Evolutionary conservation across 1,140 invertebrate genomes (phyloP).

Genomic region (Drosophila sturtevanti): DNA sequence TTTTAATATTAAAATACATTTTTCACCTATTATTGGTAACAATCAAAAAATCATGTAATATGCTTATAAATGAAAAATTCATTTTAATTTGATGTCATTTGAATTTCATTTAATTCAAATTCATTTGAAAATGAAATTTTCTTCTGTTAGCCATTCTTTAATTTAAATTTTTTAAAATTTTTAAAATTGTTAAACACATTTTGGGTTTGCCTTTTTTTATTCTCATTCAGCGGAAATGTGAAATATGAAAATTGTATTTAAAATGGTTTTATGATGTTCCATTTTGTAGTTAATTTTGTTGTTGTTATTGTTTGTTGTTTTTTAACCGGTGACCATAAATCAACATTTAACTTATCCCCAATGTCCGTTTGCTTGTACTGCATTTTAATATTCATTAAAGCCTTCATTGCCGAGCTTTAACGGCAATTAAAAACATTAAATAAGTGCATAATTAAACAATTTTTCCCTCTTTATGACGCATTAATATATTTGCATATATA

Average conservation of each 20-base stretch:
- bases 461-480: slow-evolving; percentile 52
- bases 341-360: slow-evolving; percentile 44
- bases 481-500: slow-evolving; percentile 46
- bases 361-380: slow-evolving; percentile 34
- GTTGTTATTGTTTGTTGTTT: neutral
- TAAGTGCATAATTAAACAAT: slow-evolving; percentile 56
- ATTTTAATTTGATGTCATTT: too few relatives aligned
- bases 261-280: slow-evolving; percentile 19
- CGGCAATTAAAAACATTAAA: slow-evolving; percentile 56
- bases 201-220: too few relatives aligned
- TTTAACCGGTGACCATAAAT: slow-evolving; percentile 42
- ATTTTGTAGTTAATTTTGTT: slow-evolving; percentile 18
- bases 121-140: neutral
- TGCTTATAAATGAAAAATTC: too few relatives aligned
- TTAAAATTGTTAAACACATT: too few relatives aligned
- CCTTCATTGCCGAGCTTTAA: slow-evolving; percentile 50
- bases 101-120: neutral
- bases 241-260: neutral
- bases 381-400: slow-evolving; percentile 41
- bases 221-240: neutral
- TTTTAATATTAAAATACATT: too few relatives aligned
- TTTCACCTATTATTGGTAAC: too few relatives aligned
- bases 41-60: too few relatives aligned
- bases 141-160: too few relatives aligned
- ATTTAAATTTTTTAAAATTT: too few relatives aligned